These are phyloP conservation scores for Calameuta idolon DNA, from an alignment of 2,888 invertebrate genomes.

Conservation along the genomic window DNA sequence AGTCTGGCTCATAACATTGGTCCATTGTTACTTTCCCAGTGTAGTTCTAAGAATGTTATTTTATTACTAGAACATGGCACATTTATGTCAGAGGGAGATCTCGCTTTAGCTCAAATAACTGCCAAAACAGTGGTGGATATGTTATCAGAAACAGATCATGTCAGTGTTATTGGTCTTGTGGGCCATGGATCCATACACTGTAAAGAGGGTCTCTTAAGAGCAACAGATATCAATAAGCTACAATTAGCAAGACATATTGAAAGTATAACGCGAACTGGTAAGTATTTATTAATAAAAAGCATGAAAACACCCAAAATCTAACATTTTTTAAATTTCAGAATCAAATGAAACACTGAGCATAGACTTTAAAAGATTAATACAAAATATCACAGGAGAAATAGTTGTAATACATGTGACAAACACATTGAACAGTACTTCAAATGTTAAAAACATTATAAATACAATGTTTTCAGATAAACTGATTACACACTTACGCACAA, in stretches of 20 bases:
- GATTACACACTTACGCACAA: slow-evolving; percentile 50
- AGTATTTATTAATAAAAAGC: slow-evolving; percentile 2
- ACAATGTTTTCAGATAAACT: slow-evolving; percentile 43
- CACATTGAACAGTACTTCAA: slow-evolving; percentile 42
- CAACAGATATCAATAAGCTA: slow-evolving; percentile 62
- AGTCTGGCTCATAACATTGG: slow-evolving; percentile 60
- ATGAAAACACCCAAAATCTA: not conserved
- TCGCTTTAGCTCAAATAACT: slow-evolving; percentile 57
- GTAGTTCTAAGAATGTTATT: slow-evolving; percentile 58
- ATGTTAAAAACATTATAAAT: slow-evolving; percentile 46
- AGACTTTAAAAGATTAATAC: slow-evolving; percentile 47
- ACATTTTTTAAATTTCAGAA: slow-evolving; percentile 31
- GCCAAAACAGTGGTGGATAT: slow-evolving; percentile 62
- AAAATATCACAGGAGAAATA: slow-evolving; percentile 48
- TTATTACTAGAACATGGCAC: slow-evolving; percentile 57
- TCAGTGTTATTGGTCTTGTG: slow-evolving; percentile 57
- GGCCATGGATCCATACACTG: slow-evolving; percentile 49
- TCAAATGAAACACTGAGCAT: slow-evolving; percentile 50
- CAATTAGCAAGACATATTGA: slow-evolving; percentile 57
- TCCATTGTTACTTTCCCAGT: slow-evolving; percentile 58
- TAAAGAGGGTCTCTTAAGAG: slow-evolving; percentile 50
- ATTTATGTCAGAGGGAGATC: slow-evolving; percentile 61
- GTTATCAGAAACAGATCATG: slow-evolving; percentile 58
- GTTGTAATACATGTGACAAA: slow-evolving; percentile 60
- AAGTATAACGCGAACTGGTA: slow-evolving; percentile 49